Base-by-base conservation (phyloP, 2,888 invertebrate species). In the Steinernema scapterisci region DNA sequence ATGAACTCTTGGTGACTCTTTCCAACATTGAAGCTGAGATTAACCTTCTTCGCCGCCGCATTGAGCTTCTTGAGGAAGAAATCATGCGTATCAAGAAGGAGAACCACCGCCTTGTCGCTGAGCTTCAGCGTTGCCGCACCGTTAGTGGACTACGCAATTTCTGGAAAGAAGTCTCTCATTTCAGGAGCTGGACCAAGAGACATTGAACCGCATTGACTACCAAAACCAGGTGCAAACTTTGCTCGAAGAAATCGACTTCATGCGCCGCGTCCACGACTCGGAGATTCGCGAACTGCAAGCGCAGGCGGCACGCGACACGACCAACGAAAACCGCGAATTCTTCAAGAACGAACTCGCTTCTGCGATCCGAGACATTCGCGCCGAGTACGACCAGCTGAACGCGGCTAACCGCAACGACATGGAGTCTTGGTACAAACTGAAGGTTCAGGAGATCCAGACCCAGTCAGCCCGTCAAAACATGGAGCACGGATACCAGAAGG, bases 401-500 rank as follows among this genome's bases (percentile, higher is more conserved):
- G n/a, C 44, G 19, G 9, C 38, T 21, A 88, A 89, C 83, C 83
- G 88, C 56, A 88, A 87, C 44, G 89, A 90, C 76, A 87, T 90
- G 85, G 90, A 90, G 79, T 88, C 88, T 23, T 85, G 85, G 85
- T 90, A 90, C 88, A 89, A 89, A 82, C 85, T 89, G 77, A 90
- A 89, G 89, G 88, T 90, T 44, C 90, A 90, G 85, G 90, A 90
- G 84, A 88, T 89, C 85, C 88, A 89, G 74, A 89, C 89, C 44
- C 89, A 89, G 16, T 88, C 89, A 74, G 88, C 89, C 51, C 88
- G 89, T 73, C 83, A 84, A 73, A 83, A 83, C 77, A 89, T 89
- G 88, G 89, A 90, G 80, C 88, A 88, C 71, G 88, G 80, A 19
- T 89, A 89, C 80, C 85, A 88, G 76, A 88, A 88, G 78, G 89